phyloP scores from a whole-genome alignment of 2,797 vertebrate genomes.

The Thalassophryne amazonica region DNA sequence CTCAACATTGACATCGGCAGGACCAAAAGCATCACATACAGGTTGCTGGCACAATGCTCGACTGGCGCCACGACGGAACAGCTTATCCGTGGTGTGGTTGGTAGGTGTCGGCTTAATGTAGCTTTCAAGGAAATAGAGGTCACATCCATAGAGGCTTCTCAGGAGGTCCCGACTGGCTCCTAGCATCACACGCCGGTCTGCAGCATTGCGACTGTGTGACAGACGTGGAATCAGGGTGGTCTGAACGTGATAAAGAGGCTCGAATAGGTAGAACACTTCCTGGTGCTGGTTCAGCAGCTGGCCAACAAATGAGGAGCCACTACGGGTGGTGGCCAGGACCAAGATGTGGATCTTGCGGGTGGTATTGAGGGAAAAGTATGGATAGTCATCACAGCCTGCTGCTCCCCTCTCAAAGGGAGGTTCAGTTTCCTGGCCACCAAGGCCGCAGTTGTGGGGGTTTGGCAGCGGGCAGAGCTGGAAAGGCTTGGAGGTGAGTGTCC shows the following conservation, averaged over 20 bases:
- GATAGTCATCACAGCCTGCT: conserved; percentile 84
- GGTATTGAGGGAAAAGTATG: conserved; percentile 80
- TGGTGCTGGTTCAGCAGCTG: conserved; percentile 96
- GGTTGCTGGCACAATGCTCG: conserved; percentile 88
- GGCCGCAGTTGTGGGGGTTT: conserved; percentile 84
- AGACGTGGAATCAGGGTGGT: conserved; percentile 87
- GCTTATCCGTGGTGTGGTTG: conserved; percentile 88
- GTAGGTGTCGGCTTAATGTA: conserved; percentile 89
- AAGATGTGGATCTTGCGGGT: conserved; percentile 89
- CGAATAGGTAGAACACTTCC: conserved; percentile 94
- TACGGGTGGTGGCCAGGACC: conserved; percentile 92
- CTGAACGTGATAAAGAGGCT: conserved; percentile 95
- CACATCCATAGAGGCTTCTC: conserved; percentile 89
- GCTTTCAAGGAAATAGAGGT: conserved; percentile 92
- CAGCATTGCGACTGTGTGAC: conserved; percentile 83
- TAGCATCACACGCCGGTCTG: conserved; percentile 87
- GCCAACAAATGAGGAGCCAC: conserved; percentile 91
- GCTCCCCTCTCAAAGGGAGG: conserved; percentile 71
- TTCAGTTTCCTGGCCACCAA: conserved; percentile 82
- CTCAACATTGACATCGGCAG: conserved; percentile 80
- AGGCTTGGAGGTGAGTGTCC: conserved; percentile 91
- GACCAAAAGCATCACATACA: conserved; percentile 81
- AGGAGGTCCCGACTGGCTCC: conserved; percentile 91
- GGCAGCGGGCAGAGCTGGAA: conserved; percentile 88
- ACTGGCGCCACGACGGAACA: conserved; percentile 92